Conservation (phyloP, 64 coral and sea anemone species). For the Porites lutea region DNA sequence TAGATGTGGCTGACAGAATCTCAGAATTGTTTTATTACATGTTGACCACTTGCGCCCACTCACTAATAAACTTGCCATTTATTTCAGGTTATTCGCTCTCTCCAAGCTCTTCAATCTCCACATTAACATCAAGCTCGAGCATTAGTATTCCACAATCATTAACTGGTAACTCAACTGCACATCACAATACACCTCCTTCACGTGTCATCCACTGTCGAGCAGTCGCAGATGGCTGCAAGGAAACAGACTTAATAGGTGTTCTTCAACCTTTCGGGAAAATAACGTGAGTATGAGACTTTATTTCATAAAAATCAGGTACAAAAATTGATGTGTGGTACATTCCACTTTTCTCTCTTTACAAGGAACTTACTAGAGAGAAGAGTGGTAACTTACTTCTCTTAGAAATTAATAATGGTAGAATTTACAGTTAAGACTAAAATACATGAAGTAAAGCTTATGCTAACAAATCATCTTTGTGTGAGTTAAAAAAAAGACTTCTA, state of each 20-base stretch:
- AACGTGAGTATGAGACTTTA: slow-evolving; percentile 79
- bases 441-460: too few relatives aligned
- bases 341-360: too few relatives aligned
- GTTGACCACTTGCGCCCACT: slow-evolving; percentile 23
- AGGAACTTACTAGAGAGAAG: too few relatives aligned
- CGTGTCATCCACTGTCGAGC: slow-evolving; percentile 96
- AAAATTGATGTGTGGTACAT: too few relatives aligned
- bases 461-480: too few relatives aligned
- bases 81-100: slow-evolving; percentile 71
- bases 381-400: too few relatives aligned
- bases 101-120: slow-evolving; percentile 70
- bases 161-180: slow-evolving; percentile 80
- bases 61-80: slow-evolving; percentile 14
- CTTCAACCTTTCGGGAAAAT: slow-evolving; percentile 99
- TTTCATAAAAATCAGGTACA: too few relatives aligned
- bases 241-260: slow-evolving; percentile 93
- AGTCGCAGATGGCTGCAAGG: slow-evolving; percentile 96
- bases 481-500: too few relatives aligned
- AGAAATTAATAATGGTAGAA: too few relatives aligned
- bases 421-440: too few relatives aligned
- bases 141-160: slow-evolving; percentile 58
- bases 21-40: background rate
- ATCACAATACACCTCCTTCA: slow-evolving; percentile 93
- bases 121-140: slow-evolving; percentile 73
- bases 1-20: background rate